Base-by-base conservation (phyloP, 2,113 vertebrate genomes). In the Oceanites oceanicus region DNA sequence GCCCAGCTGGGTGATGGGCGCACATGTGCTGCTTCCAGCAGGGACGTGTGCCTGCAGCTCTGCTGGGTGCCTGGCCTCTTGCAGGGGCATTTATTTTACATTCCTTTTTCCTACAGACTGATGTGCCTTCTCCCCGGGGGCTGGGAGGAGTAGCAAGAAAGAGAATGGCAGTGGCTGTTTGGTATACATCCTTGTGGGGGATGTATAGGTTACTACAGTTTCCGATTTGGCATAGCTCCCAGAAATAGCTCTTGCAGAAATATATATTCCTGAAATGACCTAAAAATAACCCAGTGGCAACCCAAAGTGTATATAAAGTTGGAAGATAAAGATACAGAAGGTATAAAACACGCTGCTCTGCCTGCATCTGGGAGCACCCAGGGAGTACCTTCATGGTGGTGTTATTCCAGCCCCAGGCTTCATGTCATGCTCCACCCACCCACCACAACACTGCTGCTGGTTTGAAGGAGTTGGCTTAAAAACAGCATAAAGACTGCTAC, bases 211-310 rank as follows among this genome's bases (percentile, higher is more conserved):
- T 91, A 49, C 49, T 61, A 72, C 20, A 44, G 42, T 85, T 94
- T 93, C 52, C 65, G 85, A 1, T 75, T 91, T 97, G 95, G 86
- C 88, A 94, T 19, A 53, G 53, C 32, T 94, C 92, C 94, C 94
- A 95, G 95, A 94, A 94, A 87, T 27, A 87, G 66, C 61, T 86
- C 86, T 94, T 76, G 76, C 56, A 92, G 95, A 92, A 95, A 85
- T 87, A 89, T 13, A 52, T 89, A 58, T 91, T 83, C 62, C 92
- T 47, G 74, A 89, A 94, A 92, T 45, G 77, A 95, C 94, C 77
- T 85, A 89, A 94, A 97, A 94, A 91, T 89, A 95, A 78, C 80
- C 25, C 73, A 56, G 59, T 25, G 76, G 34, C 73, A 68, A 78
- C 70, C 44, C 13, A 6, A 49, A 91, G 73, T 13, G 16, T 74